A percentile compares a stretch with the other conserved stretches of the same genome.
phyloP scores from a whole-genome alignment of 2,797 vertebrate species.

The Syndactyla subalaris region DNA sequence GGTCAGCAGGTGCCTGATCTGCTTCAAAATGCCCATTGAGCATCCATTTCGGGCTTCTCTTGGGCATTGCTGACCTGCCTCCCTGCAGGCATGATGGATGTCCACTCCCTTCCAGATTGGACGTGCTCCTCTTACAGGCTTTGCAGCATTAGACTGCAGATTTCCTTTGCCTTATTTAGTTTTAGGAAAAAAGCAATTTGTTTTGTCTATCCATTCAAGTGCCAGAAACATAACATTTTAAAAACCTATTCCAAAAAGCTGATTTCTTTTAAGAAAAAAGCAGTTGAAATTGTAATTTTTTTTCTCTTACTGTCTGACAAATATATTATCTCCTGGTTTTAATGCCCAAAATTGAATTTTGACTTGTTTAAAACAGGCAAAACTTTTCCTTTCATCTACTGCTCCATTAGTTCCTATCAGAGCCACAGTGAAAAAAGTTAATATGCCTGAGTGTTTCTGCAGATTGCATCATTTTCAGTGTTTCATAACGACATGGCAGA shows the following conservation, averaged over 20 bases:
- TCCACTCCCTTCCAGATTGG: background rate
- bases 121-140: background rate
- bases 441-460: slow-evolving; percentile 43
- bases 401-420: slow-evolving; percentile 35
- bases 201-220: slow-evolving; percentile 39
- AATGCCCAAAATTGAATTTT: background rate
- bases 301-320: background rate
- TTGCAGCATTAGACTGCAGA: slow-evolving; percentile 17
- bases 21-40: background rate
- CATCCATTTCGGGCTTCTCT: accelerated
- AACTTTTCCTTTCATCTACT: background rate
- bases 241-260: background rate
- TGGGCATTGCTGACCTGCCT: background rate
- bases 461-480: slow-evolving; percentile 68
- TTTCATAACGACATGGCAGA: slow-evolving; percentile 60
- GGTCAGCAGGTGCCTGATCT: background rate
- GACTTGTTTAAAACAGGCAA: background rate
- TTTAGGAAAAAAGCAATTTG: background rate
- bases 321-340: background rate
- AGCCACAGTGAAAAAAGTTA: background rate
- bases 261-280: slow-evolving; percentile 10
- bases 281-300: background rate
- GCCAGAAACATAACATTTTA: slow-evolving; percentile 13
- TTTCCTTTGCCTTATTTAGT: slow-evolving; percentile 59
- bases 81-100: background rate